Conservation (phyloP, 1,140 invertebrate genomes). For the Saxidomus purpurata region DNA sequence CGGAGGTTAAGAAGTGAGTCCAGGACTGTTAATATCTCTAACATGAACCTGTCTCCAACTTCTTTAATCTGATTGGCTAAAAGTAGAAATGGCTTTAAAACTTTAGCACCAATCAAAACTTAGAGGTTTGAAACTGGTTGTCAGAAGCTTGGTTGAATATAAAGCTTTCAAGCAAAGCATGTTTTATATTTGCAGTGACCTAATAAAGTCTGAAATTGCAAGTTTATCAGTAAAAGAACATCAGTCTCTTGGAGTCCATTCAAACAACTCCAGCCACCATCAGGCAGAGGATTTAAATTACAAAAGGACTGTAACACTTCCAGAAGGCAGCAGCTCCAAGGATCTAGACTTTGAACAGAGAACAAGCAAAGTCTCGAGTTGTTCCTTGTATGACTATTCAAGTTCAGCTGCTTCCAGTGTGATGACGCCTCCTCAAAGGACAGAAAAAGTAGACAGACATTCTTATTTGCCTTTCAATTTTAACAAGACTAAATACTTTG, state of each 20-base stretch:
- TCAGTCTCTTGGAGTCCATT: neutral
- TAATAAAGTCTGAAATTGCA: neutral
- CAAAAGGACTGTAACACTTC: neutral
- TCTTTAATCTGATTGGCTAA: too few species aligned
- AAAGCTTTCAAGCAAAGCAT: too few species aligned
- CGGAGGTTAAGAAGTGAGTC: too few species aligned
- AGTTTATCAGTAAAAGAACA: neutral
- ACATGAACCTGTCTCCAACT: too few species aligned
- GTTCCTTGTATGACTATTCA: neutral
- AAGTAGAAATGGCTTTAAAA: too few species aligned
- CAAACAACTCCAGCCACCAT: neutral
- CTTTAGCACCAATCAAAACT: too few species aligned
- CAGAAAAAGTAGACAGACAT: neutral
- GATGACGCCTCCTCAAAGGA: neutral
- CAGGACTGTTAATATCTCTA: too few species aligned
- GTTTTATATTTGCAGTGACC: neutral
- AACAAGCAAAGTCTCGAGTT: neutral
- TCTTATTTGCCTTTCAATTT: neutral
- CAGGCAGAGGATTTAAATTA: neutral
- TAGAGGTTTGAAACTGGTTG: too few species aligned
- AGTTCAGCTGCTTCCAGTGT: too few species aligned
- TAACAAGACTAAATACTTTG: neutral
- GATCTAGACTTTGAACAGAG: neutral
- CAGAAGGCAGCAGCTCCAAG: neutral
- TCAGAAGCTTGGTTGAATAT: too few species aligned